These are phyloP conservation scores for Drosophila arizonae DNA, from an alignment of 1,140 invertebrate genomes.

Conservation along the genomic window DNA sequence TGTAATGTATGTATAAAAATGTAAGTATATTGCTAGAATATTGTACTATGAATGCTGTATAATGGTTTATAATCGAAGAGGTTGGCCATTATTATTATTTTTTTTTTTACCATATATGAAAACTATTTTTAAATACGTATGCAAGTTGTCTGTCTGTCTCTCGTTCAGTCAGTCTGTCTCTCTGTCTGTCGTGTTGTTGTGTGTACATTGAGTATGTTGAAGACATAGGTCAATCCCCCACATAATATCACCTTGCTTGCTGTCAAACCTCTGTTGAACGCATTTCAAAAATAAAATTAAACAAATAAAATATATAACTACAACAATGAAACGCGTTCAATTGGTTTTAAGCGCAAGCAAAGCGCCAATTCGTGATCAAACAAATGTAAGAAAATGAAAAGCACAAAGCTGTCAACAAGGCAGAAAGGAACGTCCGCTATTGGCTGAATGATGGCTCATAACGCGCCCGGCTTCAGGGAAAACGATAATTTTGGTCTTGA, in stretches of 20 bases:
- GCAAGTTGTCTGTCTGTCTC: slow-evolving; percentile 6
- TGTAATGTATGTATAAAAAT: slow-evolving; percentile 56
- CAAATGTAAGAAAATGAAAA: slow-evolving; percentile 34
- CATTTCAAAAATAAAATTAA: slow-evolving; percentile 38
- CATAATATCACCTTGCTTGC: slow-evolving; percentile 42
- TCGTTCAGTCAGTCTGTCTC: not conserved
- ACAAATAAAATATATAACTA: slow-evolving; percentile 37
- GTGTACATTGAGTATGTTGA: slow-evolving; percentile 4
- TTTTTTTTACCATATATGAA: slow-evolving; percentile 29
- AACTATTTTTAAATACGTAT: slow-evolving; percentile 47
- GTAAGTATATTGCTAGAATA: slow-evolving; percentile 63
- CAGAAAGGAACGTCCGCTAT: slow-evolving; percentile 9
- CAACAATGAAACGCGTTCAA: slow-evolving; percentile 47
- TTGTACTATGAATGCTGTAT: slow-evolving; percentile 68
- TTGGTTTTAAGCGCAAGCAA: slow-evolving; percentile 56
- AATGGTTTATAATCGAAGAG: slow-evolving; percentile 37
- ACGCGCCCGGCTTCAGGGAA: slow-evolving; percentile 90
- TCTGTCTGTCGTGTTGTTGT: not conserved
- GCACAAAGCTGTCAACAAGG: slow-evolving; percentile 70
- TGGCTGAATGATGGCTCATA: slow-evolving; percentile 83
- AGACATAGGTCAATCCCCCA: slow-evolving; percentile 23
- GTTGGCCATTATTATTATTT: slow-evolving; percentile 51
- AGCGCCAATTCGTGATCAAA: slow-evolving; percentile 36
- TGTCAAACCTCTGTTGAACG: slow-evolving; percentile 30
- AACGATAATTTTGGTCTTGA: slow-evolving; percentile 97